Evolutionary conservation across 1,140 invertebrate genomes (phyloP).

Genomic region (Trichoplusia ni): DNA sequence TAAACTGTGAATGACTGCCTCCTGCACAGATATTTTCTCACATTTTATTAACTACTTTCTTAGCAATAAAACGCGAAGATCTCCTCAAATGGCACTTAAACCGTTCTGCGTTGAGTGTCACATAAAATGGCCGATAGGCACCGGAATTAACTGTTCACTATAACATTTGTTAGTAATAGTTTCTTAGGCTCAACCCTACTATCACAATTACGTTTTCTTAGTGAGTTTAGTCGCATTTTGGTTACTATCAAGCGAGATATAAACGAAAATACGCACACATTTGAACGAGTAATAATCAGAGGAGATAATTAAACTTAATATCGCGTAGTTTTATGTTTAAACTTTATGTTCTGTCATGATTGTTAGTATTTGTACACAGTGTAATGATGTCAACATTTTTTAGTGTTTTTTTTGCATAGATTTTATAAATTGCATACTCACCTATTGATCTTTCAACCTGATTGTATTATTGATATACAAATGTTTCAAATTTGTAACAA

Average conservation of each 20-base stretch:
- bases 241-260: not conserved
- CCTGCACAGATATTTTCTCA: conserved; percentile 43
- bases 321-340: conserved; percentile 3
- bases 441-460: too few relatives aligned
- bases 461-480: too few relatives aligned
- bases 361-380: too few relatives aligned
- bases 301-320: conserved; percentile 2
- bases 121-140: conserved; percentile 36
- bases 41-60: conserved; percentile 56
- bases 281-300: not conserved
- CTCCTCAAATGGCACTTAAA: conserved; percentile 50
- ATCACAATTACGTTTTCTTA: conserved; percentile 12
- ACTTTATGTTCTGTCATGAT: not conserved
- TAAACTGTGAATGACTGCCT: conserved; percentile 22
- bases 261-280: conserved; percentile 2
- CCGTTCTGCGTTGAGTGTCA: conserved; percentile 48
- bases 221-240: conserved; percentile 4
- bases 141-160: conserved; percentile 43
- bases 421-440: too few relatives aligned
- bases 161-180: conserved; percentile 37
- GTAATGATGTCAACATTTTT: too few relatives aligned
- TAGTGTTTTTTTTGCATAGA: too few relatives aligned
- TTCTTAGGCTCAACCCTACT: conserved; percentile 5
- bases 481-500: conserved; percentile 4
- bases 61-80: conserved; percentile 48